Conservation (phyloP, 53 echinoderm and acorn worm genomes). For the Temnopleurus reevesii region DNA sequence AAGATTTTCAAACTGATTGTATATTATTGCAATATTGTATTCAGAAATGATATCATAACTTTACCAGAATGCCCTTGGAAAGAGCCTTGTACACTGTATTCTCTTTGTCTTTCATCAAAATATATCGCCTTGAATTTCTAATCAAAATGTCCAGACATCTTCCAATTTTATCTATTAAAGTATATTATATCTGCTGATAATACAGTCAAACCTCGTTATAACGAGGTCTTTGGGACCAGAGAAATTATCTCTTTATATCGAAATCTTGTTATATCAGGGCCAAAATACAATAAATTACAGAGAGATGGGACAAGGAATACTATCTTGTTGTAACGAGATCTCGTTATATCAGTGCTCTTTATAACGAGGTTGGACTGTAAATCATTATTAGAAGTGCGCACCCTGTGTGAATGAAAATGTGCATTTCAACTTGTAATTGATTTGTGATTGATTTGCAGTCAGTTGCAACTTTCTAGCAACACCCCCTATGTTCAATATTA, state of each 20-base stretch:
- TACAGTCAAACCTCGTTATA: too few species aligned
- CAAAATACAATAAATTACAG: neutral
- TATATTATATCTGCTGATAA: too few species aligned
- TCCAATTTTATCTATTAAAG: neutral
- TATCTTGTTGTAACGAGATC: neutral
- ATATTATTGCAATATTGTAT: neutral
- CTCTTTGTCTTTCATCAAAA: constrained; percentile 8
- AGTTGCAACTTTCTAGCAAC: too few species aligned
- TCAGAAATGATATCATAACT: neutral
- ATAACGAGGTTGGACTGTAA: too few species aligned
- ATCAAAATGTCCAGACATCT: neutral
- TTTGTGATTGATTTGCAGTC: too few species aligned
- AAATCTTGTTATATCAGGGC: too few species aligned
- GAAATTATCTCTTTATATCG: neutral
- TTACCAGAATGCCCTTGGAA: neutral
- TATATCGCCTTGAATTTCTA: neutral
- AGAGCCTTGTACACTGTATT: neutral
- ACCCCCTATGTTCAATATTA: too few species aligned
- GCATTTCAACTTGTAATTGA: too few species aligned
- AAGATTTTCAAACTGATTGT: neutral
- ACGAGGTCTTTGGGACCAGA: too few species aligned
- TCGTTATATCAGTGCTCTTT: neutral
- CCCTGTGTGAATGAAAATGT: too few species aligned
- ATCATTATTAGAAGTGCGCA: too few species aligned
- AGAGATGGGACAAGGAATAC: neutral